These are phyloP conservation scores for Leuciscus waleckii DNA, from an alignment of 2,797 vertebrate genomes.

Conservation along the genomic window DNA sequence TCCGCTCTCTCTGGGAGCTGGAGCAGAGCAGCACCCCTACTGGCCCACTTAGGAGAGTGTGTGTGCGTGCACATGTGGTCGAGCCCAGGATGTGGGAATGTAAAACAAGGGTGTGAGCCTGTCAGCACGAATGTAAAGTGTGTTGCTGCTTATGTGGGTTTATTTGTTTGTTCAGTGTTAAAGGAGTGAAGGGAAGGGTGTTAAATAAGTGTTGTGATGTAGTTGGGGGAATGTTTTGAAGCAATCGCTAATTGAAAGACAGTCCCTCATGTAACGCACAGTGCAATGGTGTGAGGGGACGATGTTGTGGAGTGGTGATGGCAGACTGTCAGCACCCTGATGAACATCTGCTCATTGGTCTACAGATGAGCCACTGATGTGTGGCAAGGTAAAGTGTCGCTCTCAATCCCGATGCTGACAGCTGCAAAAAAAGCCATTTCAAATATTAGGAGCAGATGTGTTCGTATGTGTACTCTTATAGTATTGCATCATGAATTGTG, in stretches of 20 bases:
- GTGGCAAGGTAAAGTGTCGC: constrained; percentile 69
- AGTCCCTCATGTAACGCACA: not conserved
- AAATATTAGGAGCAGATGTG: constrained; percentile 76
- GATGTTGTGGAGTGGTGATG: constrained; percentile 63
- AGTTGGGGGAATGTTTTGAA: not conserved
- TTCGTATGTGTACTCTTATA: constrained; percentile 52
- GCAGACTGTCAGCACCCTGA: constrained; percentile 65
- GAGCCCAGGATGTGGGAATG: constrained; percentile 35
- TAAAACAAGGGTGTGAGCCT: constrained; percentile 50
- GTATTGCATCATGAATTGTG: constrained; percentile 52
- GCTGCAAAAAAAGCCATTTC: constrained; percentile 73
- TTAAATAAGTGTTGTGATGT: constrained; percentile 6
- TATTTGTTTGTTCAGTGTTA: constrained; percentile 42
- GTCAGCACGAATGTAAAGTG: constrained; percentile 47
- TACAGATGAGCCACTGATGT: constrained; percentile 70
- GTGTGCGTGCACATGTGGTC: constrained; percentile 29
- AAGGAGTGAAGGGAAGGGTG: constrained; percentile 30
- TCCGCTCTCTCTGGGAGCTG: constrained; percentile 62
- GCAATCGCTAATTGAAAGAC: constrained; percentile 13
- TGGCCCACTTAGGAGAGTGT: constrained; percentile 42
- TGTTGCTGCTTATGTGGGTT: constrained; percentile 56
- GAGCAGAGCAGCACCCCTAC: constrained; percentile 47
- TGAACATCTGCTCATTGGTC: constrained; percentile 71
- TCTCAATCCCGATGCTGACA: constrained; percentile 72
- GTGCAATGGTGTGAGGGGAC: constrained; percentile 26